phyloP scores from a whole-genome alignment of 1,140 invertebrate genomes.

The Brachionus asplanchnoidis region DNA sequence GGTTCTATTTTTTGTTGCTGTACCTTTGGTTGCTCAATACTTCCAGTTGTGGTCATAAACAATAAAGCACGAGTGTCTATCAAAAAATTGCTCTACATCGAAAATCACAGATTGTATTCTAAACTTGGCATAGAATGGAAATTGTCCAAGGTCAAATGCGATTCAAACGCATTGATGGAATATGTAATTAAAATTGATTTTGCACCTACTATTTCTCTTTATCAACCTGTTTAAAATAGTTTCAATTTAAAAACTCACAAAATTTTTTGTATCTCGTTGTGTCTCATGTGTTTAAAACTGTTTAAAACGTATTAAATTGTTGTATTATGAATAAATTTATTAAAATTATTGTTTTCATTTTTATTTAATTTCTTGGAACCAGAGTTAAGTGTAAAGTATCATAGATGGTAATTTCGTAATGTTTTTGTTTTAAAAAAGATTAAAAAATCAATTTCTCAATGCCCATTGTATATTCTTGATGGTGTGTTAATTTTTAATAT shows the following conservation, averaged over 20 bases:
- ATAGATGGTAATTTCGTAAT: no score
- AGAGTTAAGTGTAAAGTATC: no score
- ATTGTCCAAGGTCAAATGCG: constrained; percentile 24
- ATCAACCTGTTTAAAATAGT: constrained; percentile 15
- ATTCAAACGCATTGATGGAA: background rate
- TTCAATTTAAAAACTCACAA: background rate
- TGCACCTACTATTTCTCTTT: constrained; percentile 22
- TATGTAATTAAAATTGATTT: constrained; percentile 40
- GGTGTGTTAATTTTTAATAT: no score
- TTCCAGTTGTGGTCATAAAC: constrained; percentile 28
- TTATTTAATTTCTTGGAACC: no score
- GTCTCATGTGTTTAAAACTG: background rate
- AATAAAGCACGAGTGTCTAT: constrained; percentile 23
- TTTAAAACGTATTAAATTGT: background rate
- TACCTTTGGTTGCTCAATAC: constrained; percentile 37
- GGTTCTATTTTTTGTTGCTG: constrained; percentile 42
- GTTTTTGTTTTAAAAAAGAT: no score
- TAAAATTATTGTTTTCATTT: no score
- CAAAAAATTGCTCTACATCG: constrained; percentile 12
- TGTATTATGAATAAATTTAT: background rate
- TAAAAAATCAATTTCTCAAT: no score
- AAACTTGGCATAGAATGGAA: constrained; percentile 30
- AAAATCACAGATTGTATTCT: constrained; percentile 32
- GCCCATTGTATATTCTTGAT: no score
- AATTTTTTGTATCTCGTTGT: background rate